These are phyloP conservation scores for Cantharis lateralis DNA, from an alignment of 2,888 invertebrate species.

Conservation along the genomic window DNA sequence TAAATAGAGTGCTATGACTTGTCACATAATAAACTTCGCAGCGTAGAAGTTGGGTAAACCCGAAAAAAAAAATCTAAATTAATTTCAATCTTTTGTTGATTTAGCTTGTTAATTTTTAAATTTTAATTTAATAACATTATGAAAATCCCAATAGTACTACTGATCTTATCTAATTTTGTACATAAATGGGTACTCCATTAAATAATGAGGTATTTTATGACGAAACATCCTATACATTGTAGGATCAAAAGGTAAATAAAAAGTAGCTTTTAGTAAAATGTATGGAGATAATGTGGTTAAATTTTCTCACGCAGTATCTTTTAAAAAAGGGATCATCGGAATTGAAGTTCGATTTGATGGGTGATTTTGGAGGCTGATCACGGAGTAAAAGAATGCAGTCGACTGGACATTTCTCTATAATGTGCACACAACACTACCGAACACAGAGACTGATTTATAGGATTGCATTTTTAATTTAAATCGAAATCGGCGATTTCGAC, in stretches of 20 bases:
- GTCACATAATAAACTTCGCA: no score
- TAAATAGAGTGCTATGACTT: no score
- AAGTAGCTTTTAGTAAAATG: background rate
- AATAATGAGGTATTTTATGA: background rate
- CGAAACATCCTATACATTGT: background rate
- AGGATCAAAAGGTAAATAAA: background rate
- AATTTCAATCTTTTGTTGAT: no score
- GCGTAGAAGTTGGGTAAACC: no score
- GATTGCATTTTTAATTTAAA: conserved; percentile 34
- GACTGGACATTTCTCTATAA: conserved; percentile 34
- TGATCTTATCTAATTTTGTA: no score
- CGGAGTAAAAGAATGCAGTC: conserved; percentile 38
- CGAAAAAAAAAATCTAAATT: no score
- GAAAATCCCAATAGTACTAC: no score
- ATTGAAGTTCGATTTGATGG: conserved; percentile 37
- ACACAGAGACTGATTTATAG: conserved; percentile 34
- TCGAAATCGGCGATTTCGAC: conserved; percentile 28
- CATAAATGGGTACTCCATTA: background rate
- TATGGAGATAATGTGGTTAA: conserved; percentile 17
- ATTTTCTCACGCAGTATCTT: conserved; percentile 30
- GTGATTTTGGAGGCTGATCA: conserved; percentile 40
- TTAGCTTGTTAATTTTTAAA: no score
- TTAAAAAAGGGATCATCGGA: conserved; percentile 32
- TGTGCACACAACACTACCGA: conserved; percentile 32
- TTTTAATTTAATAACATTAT: no score